Percentiles rank a stretch among this genome's conserved stretches.
These are phyloP conservation scores for Noturus placidus DNA, from an alignment of 2,113 vertebrate species.

Conservation along the genomic window DNA sequence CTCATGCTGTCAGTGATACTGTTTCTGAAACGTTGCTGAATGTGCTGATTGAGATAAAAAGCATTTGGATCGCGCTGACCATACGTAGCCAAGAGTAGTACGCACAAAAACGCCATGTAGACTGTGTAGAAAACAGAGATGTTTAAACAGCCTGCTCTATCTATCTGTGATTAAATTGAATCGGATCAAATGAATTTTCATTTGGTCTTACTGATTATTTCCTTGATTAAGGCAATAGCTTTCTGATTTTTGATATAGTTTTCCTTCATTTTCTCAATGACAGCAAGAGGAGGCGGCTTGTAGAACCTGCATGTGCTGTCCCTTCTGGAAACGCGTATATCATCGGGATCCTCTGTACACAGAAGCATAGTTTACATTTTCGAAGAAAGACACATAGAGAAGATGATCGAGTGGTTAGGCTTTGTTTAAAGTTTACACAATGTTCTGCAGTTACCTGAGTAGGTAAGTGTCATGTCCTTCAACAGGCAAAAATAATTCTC, in stretches of 20 bases:
- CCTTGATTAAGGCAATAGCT: conserved; percentile 82
- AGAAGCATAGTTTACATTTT: not conserved
- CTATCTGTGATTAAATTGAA: not conserved
- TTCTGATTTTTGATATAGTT: conserved; percentile 86
- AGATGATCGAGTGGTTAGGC: not conserved
- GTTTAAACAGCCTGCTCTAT: too few species aligned
- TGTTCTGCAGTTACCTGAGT: conserved; percentile 46
- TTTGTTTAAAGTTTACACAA: conserved; percentile 48
- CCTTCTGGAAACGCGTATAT: conserved; percentile 70
- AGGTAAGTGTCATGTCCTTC: conserved; percentile 20
- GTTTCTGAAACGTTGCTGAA: conserved; percentile 82
- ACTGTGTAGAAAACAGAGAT: conserved; percentile 70
- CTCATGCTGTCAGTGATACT: conserved; percentile 75
- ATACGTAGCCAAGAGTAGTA: conserved; percentile 88
- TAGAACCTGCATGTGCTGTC: conserved; percentile 84
- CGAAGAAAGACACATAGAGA: not conserved
- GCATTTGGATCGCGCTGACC: conserved; percentile 89
- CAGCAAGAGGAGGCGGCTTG: conserved; percentile 77
- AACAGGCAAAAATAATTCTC: conserved; percentile 2
- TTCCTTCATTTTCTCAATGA: conserved; percentile 83
- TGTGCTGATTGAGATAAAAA: conserved; percentile 86
- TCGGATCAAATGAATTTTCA: not conserved
- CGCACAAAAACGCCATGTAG: conserved; percentile 89
- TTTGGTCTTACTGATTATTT: conserved; percentile 81
- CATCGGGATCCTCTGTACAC: conserved; percentile 72